These are phyloP conservation scores for Cheilosia grossa DNA, from an alignment of 2,888 invertebrate genomes.

Conservation along the genomic window DNA sequence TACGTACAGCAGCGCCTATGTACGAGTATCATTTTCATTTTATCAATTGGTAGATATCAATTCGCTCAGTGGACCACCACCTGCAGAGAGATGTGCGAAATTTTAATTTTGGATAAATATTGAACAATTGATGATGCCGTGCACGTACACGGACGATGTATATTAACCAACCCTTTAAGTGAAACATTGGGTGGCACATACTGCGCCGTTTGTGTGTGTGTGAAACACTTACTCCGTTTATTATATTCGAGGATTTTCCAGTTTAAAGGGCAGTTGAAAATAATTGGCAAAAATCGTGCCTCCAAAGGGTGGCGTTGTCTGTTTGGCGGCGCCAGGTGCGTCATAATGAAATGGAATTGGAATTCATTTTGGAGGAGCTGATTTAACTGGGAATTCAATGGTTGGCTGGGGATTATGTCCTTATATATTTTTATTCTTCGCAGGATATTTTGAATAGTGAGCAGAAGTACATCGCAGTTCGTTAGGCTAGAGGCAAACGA, in stretches of 20 bases:
- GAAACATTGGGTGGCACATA: neutral
- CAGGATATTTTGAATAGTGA: too few species aligned
- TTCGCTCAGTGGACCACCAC: neutral
- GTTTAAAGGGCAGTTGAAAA: neutral
- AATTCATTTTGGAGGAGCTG: neutral
- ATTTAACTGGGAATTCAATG: neutral
- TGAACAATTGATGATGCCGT: neutral
- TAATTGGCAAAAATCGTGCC: neutral
- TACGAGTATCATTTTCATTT: neutral
- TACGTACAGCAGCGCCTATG: neutral
- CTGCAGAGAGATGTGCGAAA: neutral
- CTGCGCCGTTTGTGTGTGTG: neutral
- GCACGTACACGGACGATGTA: neutral
- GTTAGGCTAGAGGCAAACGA: too few species aligned
- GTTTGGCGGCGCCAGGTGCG: neutral
- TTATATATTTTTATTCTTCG: too few species aligned
- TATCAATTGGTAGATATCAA: neutral
- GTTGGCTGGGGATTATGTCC: too few species aligned
- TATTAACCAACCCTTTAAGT: neutral
- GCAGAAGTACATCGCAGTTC: too few species aligned
- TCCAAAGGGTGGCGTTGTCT: neutral
- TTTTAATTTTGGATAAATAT: neutral
- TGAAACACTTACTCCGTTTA: neutral
- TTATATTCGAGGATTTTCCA: constrained; percentile 1
- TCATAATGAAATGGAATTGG: neutral